Conservation (phyloP, 2,888 invertebrate genomes). For the Oligia fasciuncula region DNA sequence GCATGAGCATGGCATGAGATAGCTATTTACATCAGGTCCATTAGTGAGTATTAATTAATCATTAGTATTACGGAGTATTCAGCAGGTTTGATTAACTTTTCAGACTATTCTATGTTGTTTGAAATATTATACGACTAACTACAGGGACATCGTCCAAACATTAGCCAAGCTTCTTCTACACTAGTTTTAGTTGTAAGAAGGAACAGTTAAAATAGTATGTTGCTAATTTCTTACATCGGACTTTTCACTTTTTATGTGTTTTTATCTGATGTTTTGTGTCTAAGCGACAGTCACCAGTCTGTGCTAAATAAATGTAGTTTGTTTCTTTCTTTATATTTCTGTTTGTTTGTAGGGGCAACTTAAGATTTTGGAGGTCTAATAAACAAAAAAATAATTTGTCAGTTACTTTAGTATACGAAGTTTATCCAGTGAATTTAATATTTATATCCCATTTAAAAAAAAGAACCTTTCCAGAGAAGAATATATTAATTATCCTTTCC, state of each 20-base stretch:
- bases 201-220: background rate
- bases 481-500: background rate
- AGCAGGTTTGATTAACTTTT: constrained; percentile 14
- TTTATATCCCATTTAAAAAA: no score
- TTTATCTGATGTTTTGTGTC: no score
- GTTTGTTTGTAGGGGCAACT: background rate
- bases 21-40: constrained; percentile 46
- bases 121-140: background rate
- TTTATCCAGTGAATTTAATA: no score
- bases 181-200: background rate
- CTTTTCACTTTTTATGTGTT: no score
- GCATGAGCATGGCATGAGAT: constrained; percentile 46
- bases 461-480: background rate
- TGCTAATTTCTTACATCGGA: no score
- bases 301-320: no score
- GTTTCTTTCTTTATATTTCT: background rate
- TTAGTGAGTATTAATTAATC: constrained; percentile 25
- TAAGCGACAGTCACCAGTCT: no score
- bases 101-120: background rate
- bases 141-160: background rate
- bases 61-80: constrained; percentile 38
- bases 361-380: background rate
- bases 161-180: background rate
- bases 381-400: background rate
- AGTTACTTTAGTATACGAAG: no score